Conservation (phyloP, 2,113 vertebrate species). For the Corvus cornix region DNA sequence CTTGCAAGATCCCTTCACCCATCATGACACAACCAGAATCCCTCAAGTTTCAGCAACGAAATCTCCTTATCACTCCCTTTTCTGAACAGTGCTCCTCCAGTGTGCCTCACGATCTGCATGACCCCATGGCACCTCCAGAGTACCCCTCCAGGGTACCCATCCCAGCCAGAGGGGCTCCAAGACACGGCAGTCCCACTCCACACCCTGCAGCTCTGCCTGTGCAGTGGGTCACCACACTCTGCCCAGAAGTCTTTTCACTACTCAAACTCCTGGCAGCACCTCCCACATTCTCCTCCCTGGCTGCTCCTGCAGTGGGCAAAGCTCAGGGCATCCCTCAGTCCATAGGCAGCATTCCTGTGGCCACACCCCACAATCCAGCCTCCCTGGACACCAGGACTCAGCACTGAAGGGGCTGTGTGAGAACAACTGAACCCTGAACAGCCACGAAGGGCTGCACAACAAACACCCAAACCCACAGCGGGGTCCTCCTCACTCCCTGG, state of each 20-base stretch:
- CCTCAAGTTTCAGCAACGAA: neutral
- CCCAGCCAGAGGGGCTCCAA: neutral
- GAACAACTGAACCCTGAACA: neutral
- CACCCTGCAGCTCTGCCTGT: neutral
- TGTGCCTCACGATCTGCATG: neutral
- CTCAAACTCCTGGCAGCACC: neutral
- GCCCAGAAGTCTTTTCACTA: neutral
- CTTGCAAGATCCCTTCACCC: neutral
- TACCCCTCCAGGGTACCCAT: neutral
- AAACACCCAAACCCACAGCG: neutral
- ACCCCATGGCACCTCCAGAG: neutral
- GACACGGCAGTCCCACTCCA: neutral
- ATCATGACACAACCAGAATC: neutral
- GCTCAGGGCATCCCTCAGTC: neutral
- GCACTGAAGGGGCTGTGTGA: neutral
- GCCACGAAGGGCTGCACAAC: fast-evolving
- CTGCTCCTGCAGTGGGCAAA: neutral
- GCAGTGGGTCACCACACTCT: neutral
- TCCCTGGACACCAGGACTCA: neutral
- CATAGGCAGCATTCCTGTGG: neutral
- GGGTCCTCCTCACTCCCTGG: neutral
- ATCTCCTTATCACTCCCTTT: neutral
- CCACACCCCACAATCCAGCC: neutral
- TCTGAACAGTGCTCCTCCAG: neutral
- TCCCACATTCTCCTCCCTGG: neutral